These are phyloP conservation scores for Musca domestica DNA, from an alignment of 1,140 invertebrate species.

Conservation along the genomic window DNA sequence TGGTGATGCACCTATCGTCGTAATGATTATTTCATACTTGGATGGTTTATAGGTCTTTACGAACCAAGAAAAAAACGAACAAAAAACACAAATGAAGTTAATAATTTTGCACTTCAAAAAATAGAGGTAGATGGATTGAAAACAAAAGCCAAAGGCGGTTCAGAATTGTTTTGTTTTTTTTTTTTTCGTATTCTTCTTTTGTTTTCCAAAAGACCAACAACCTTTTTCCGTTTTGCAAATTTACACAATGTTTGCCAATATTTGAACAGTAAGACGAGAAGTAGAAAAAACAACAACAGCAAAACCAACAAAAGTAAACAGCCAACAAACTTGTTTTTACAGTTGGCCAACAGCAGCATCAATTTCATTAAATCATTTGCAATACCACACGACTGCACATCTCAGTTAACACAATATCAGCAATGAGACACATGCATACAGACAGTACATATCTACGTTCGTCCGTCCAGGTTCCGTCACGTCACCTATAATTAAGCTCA, in stretches of 20 bases:
- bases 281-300: no score
- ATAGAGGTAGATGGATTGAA: no score
- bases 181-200: no score
- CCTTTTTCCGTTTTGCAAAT: conserved; percentile 9
- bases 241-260: conserved; percentile 12
- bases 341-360: conserved; percentile 13
- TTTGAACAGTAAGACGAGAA: not conserved
- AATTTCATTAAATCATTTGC: conserved; percentile 21
- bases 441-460: not conserved
- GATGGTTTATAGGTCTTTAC: no score
- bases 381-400: not conserved
- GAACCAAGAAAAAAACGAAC: no score
- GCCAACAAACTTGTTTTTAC: conserved; percentile 20
- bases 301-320: conserved; percentile 2
- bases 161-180: no score
- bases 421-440: not conserved
- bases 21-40: no score
- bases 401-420: not conserved
- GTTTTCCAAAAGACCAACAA: not conserved
- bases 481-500: not conserved
- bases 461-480: no score
- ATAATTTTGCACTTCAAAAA: no score
- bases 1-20: no score
- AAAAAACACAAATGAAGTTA: no score
- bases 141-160: no score